These are phyloP conservation scores for Girardinus metallicus DNA, from an alignment of 2,797 vertebrate species.

Conservation along the genomic window DNA sequence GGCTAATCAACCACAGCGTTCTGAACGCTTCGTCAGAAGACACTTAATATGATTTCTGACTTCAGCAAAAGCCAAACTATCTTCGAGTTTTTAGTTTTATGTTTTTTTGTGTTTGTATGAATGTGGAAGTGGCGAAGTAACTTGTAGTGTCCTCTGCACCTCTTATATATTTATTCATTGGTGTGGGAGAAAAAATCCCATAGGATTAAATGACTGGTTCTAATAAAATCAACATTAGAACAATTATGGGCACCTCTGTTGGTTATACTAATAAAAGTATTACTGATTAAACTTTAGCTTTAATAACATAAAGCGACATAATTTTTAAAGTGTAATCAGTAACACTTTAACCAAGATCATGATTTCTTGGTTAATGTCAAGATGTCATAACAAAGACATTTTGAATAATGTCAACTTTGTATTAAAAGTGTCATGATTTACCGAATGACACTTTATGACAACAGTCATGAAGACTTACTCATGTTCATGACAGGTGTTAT, in stretches of 20 bases:
- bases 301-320: no score
- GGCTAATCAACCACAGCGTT: neutral
- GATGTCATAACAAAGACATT: no score
- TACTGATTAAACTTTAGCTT: no score
- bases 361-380: no score
- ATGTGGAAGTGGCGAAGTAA: neutral
- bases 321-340: no score
- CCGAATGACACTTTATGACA: no score
- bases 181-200: neutral
- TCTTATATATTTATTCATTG: neutral
- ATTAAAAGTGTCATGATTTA: no score
- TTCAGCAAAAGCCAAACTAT: neutral
- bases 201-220: neutral
- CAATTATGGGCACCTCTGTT: neutral
- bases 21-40: neutral
- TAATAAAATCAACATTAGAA: neutral
- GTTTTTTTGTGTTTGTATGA: neutral
- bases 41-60: neutral
- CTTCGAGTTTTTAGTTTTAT: neutral
- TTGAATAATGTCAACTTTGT: no score
- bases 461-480: no score
- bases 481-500: no score
- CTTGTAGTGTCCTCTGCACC: neutral
- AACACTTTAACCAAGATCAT: no score
- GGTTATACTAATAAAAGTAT: neutral